Percentiles rank a stretch among this genome's conserved stretches.
Conservation (phyloP, 2,113 vertebrate genomes). For the Cettia cetti region DNA sequence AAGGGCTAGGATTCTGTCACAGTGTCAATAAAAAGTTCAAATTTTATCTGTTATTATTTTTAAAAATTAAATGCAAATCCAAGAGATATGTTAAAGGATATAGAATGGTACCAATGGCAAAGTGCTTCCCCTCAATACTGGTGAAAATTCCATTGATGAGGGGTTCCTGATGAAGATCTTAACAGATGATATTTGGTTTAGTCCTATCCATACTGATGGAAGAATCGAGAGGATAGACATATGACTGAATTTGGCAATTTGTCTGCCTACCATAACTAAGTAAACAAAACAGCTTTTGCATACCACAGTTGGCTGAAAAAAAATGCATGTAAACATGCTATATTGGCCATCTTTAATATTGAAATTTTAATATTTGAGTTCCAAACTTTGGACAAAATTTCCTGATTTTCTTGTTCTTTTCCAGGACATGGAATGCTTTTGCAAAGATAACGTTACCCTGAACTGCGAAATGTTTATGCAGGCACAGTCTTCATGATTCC, state of each 20-base stretch:
- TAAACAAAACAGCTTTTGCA: background rate
- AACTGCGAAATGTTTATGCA: background rate
- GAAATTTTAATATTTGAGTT: background rate
- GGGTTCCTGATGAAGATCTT: background rate
- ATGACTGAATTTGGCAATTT: background rate
- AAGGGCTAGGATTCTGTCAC: background rate
- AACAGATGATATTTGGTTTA: background rate
- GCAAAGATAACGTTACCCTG: background rate
- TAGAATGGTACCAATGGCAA: background rate
- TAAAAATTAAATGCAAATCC: background rate
- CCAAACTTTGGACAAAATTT: background rate
- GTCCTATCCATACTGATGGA: background rate
- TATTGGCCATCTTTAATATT: background rate
- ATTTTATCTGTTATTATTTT: background rate
- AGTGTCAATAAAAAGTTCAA: background rate
- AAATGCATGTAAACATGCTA: background rate
- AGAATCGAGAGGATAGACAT: background rate
- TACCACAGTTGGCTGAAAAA: background rate
- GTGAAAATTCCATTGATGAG: background rate
- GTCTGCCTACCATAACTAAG: background rate
- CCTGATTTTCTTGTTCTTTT: background rate
- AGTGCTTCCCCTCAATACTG: background rate
- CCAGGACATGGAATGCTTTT: background rate
- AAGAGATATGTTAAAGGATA: background rate
- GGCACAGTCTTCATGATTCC: background rate